phyloP scores from a whole-genome alignment of 1,140 invertebrate species.

The Holotrichia oblita region DNA sequence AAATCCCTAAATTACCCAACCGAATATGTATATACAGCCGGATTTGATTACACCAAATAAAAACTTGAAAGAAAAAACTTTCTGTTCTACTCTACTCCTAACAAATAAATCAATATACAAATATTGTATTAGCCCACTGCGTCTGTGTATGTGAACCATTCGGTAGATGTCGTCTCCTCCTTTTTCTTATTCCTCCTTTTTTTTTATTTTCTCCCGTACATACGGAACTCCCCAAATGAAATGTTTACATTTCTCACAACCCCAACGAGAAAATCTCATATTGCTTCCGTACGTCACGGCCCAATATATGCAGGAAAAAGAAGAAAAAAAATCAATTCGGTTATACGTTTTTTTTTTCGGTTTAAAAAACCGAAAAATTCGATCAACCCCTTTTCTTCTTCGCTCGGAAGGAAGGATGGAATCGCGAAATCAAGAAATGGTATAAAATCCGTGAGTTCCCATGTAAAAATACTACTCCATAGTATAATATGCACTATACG shows the following conservation, averaged over 20 bases:
- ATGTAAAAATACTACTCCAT: no score
- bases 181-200: not conserved
- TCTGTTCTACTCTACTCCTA: not conserved
- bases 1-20: no score
- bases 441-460: no score
- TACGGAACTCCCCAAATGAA: slow-evolving; percentile 29
- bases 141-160: no score
- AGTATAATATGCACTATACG: no score
- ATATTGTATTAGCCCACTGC: slow-evolving; percentile 28
- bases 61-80: no score
- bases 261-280: slow-evolving; percentile 27
- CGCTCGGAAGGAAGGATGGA: no score
- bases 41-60: no score
- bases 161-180: not conserved
- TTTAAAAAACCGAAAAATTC: slow-evolving; percentile 28
- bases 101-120: slow-evolving; percentile 32
- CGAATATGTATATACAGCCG: no score
- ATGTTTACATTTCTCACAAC: slow-evolving; percentile 35
- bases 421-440: no score
- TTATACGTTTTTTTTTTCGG: slow-evolving; percentile 20
- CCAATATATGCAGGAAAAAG: no score
- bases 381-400: slow-evolving; percentile 1
- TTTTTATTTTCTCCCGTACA: not conserved
- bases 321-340: slow-evolving; percentile 28
- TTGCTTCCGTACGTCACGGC: slow-evolving; percentile 1